phyloP scores from a whole-genome alignment of 2,888 invertebrate genomes.

The Ptychoptera albimana region DNA sequence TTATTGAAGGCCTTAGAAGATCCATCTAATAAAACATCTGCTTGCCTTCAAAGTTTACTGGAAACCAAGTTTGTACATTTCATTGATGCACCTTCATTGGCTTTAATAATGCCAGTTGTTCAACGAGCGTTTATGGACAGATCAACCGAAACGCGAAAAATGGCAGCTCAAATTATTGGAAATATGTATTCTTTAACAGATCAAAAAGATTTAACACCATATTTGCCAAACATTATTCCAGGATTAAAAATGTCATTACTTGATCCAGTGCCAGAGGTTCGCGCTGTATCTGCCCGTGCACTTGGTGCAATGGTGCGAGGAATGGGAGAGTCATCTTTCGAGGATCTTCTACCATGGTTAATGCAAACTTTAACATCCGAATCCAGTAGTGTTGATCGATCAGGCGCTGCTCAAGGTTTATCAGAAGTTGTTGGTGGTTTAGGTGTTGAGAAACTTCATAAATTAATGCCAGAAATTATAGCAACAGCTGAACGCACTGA shows the following conservation, averaged over 20 bases:
- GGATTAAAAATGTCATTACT: conserved; percentile 88
- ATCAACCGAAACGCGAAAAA: conserved; percentile 94
- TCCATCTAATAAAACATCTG: conserved; percentile 87
- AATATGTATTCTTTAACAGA: conserved; percentile 99
- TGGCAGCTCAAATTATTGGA: conserved; percentile 99
- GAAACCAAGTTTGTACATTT: conserved; percentile 98
- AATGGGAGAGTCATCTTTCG: conserved; percentile 92
- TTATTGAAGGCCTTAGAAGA: conserved; percentile 85
- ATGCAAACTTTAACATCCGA: conserved; percentile 96
- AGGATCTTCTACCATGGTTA: conserved; percentile 93
- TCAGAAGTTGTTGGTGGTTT: conserved; percentile 94
- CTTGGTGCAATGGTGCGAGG: conserved; percentile 95
- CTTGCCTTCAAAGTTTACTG: conserved; percentile 81
- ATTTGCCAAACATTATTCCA: conserved; percentile 89
- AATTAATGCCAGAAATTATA: conserved; percentile 94
- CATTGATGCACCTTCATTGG: conserved; percentile 95
- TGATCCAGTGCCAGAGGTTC: conserved; percentile 96
- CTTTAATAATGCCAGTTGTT: conserved; percentile 98
- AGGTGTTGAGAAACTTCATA: conserved; percentile 86
- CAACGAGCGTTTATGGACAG: conserved; percentile 95
- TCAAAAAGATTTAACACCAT: conserved; percentile 94
- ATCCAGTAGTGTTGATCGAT: conserved; percentile 85
- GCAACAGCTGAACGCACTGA: conserved; percentile 83
- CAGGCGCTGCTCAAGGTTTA: conserved; percentile 93
- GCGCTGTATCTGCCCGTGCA: conserved; percentile 90